Evolutionary conservation across 1,140 invertebrate species (phyloP).

Genomic region (Brachionus plicatilis): DNA sequence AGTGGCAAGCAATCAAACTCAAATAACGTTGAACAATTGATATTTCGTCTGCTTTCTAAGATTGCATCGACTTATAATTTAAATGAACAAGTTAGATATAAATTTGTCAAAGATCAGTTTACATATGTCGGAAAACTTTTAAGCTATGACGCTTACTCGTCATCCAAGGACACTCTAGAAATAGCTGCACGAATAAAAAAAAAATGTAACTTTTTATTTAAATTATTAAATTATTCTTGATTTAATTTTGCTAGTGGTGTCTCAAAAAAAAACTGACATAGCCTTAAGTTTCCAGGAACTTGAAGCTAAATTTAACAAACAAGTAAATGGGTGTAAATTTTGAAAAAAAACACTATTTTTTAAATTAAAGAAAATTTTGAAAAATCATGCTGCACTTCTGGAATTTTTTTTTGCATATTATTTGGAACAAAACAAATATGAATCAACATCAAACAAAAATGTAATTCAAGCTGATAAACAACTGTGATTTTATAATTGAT

Average conservation of each 20-base stretch:
- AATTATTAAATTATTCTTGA: background rate
- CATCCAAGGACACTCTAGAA: background rate
- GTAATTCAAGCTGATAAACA: background rate
- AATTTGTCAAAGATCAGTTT: background rate
- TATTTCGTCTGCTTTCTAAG: conserved; percentile 4
- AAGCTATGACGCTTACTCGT: background rate
- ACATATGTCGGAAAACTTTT: background rate
- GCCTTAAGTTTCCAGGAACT: conserved; percentile 5
- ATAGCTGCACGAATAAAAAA: conserved; percentile 17
- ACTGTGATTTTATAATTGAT: background rate
- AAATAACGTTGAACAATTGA: conserved; percentile 10
- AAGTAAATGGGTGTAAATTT: background rate
- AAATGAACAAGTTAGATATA: background rate
- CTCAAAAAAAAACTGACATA: background rate
- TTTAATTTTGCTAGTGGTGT: background rate
- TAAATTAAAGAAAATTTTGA: conserved; percentile 10
- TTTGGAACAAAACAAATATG: conserved; percentile 35
- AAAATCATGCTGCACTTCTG: background rate
- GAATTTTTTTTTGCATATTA: conserved; percentile 21
- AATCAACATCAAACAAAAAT: conserved; percentile 5
- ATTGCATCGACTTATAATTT: background rate
- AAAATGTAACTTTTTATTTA: background rate
- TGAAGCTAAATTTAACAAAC: conserved; percentile 18
- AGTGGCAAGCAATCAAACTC: background rate
- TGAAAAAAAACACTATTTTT: background rate